A percentile compares a stretch with the other conserved stretches of the same genome.
Evolutionary conservation across 2,888 invertebrate genomes (phyloP).

Genomic region (Drosophila tanythrix): DNA sequence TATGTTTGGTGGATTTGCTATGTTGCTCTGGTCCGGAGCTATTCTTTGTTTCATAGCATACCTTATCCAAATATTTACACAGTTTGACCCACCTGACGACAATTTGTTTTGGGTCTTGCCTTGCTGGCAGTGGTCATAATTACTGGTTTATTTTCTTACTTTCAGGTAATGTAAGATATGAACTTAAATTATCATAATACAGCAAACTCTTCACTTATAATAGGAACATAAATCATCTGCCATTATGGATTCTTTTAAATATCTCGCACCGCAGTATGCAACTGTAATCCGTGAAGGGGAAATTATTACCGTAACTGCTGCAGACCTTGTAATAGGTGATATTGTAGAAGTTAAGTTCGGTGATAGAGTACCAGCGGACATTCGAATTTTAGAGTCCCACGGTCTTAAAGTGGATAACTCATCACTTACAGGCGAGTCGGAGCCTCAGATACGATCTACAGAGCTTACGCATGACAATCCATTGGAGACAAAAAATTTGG

Average conservation of each 20-base stretch:
- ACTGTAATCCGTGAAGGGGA: conserved; percentile 96
- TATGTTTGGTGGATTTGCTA: conserved; percentile 97
- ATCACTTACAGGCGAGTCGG: conserved; percentile 96
- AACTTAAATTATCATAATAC: neutral
- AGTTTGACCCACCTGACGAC: conserved; percentile 97
- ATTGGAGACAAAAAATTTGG: conserved; percentile 95
- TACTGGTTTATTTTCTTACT: conserved; percentile 99
- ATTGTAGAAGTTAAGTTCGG: too few relatives aligned
- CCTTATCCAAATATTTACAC: conserved; percentile 94
- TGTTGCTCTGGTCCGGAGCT: conserved; percentile 97
- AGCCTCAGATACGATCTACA: conserved; percentile 94
- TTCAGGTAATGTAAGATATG: conserved; percentile 89
- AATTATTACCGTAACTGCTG: conserved; percentile 94
- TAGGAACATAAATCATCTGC: conserved; percentile 94
- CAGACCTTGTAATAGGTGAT: conserved; percentile 97
- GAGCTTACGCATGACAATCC: conserved; percentile 97
- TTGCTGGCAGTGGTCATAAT: conserved; percentile 97
- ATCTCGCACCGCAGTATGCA: too few relatives aligned
- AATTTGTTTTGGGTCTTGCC: conserved; percentile 97
- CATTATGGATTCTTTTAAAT: conserved; percentile 99
- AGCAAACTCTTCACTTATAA: neutral
- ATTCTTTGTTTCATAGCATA: conserved; percentile 98
- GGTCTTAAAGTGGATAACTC: conserved; percentile 98
- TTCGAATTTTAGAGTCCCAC: conserved; percentile 96
- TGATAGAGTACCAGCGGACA: too few relatives aligned